A percentile compares a stretch with the other conserved stretches of the same genome.
These are phyloP conservation scores for Carcharodon carcharias DNA, from an alignment of 2,797 vertebrate genomes.

Conservation along the genomic window DNA sequence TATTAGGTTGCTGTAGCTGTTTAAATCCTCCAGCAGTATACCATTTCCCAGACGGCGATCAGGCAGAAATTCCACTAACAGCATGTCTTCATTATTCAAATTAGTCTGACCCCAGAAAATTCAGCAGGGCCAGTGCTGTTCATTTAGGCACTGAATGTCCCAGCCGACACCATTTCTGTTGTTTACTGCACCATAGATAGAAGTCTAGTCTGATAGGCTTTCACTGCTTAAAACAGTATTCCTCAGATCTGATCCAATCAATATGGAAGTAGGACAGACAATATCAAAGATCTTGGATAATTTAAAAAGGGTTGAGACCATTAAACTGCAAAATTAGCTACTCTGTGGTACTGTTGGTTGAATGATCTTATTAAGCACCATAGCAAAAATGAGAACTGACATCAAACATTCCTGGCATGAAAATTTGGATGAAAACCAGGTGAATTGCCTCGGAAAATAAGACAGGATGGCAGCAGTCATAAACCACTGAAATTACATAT, in stretches of 20 bases:
- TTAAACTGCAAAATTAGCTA: background rate
- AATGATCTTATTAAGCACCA: background rate
- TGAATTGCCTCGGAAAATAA: background rate
- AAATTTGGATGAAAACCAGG: background rate
- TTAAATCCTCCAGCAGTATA: background rate
- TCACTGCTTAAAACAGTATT: background rate
- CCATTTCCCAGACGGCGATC: background rate
- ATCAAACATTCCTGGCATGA: background rate
- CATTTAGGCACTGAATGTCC: background rate
- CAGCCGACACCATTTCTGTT: background rate
- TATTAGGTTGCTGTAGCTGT: background rate
- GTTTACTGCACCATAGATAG: background rate
- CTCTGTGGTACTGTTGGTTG: background rate
- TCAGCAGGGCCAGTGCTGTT: background rate
- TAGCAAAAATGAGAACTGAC: background rate
- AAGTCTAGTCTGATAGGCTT: background rate
- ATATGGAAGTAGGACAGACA: background rate
- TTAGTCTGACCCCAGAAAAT: background rate
- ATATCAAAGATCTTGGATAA: background rate
- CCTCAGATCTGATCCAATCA: background rate
- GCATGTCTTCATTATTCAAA: background rate
- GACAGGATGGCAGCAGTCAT: background rate
- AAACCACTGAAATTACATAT: slow-evolving; percentile 1
- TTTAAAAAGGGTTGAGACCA: background rate
- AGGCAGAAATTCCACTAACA: background rate